These are phyloP conservation scores for Drosophila quadrilineata DNA, from an alignment of 1,140 invertebrate species.

Conservation along the genomic window DNA sequence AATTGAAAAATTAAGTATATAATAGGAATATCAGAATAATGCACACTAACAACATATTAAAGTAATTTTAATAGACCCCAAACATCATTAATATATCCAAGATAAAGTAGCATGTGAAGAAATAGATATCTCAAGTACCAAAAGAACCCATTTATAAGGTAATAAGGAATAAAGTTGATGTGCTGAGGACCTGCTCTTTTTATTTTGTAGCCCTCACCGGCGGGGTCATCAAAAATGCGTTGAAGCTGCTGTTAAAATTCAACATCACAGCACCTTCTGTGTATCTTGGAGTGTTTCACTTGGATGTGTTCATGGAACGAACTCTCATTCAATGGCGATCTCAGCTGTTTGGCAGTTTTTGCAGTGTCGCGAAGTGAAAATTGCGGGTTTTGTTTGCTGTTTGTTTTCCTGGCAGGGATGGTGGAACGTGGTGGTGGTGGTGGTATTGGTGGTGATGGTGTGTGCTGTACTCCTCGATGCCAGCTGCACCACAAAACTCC, in stretches of 20 bases:
- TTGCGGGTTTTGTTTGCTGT: constrained; percentile 63
- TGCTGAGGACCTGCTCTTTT: constrained; percentile 44
- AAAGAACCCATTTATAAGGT: constrained; percentile 37
- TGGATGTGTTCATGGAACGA: background rate
- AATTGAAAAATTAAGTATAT: background rate
- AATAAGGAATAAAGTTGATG: constrained; percentile 41
- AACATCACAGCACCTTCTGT: background rate
- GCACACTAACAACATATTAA: no score
- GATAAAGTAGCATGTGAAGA: no score
- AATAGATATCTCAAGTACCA: background rate
- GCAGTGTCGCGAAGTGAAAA: constrained; percentile 58
- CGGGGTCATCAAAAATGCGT: constrained; percentile 39
- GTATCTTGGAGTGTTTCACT: background rate
- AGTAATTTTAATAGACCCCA: no score
- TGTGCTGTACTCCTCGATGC: constrained; percentile 13
- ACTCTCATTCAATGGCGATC: constrained; percentile 40
- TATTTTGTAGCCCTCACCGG: constrained; percentile 22
- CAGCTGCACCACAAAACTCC: background rate
- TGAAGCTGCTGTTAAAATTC: constrained; percentile 38
- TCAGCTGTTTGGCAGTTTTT: constrained; percentile 54
- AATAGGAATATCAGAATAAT: no score
- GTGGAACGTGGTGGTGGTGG: constrained; percentile 4
- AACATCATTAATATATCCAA: no score
- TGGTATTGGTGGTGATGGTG: no score
- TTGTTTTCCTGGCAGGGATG: constrained; percentile 59